These are phyloP conservation scores for Romanogobio albipinnatus DNA, from an alignment of 2,113 vertebrate genomes.

Conservation along the genomic window DNA sequence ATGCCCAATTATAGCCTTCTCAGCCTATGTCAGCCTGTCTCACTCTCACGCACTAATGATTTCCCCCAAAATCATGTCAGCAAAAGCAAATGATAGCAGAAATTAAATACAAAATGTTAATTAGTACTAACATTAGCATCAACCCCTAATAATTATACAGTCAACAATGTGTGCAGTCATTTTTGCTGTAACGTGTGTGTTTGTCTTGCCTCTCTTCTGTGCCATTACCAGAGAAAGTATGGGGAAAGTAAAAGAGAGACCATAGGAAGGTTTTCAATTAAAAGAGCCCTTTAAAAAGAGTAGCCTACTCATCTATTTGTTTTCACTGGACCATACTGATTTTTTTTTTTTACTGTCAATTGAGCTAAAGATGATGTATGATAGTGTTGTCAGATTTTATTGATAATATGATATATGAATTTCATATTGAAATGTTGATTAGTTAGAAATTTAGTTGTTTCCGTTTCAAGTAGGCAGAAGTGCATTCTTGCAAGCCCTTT, in stretches of 20 bases:
- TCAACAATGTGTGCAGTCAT: not conserved
- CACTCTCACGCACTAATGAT: not conserved
- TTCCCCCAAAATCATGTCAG: not conserved
- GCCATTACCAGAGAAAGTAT: not conserved
- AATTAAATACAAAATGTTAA: constrained; percentile 19
- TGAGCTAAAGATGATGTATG: not conserved
- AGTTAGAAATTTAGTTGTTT: not conserved
- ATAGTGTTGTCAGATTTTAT: not conserved
- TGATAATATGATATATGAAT: not conserved
- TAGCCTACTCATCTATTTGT: not conserved
- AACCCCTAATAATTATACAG: constrained; percentile 6
- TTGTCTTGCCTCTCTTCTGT: not conserved
- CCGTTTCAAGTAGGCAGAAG: not conserved
- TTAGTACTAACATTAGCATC: constrained; percentile 18
- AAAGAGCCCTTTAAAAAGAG: no score
- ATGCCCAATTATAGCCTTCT: constrained; percentile 65
- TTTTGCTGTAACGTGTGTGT: not conserved
- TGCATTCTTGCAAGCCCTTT: not conserved
- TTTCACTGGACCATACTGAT: no score
- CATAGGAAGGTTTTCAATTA: not conserved
- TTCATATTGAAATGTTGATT: not conserved
- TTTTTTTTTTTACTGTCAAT: not conserved
- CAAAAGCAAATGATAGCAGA: not conserved
- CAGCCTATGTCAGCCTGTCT: constrained; percentile 74
- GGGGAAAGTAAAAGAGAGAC: not conserved